phyloP scores from a whole-genome alignment of 2,888 invertebrate species.

The Pristionchus arcanus region DNA sequence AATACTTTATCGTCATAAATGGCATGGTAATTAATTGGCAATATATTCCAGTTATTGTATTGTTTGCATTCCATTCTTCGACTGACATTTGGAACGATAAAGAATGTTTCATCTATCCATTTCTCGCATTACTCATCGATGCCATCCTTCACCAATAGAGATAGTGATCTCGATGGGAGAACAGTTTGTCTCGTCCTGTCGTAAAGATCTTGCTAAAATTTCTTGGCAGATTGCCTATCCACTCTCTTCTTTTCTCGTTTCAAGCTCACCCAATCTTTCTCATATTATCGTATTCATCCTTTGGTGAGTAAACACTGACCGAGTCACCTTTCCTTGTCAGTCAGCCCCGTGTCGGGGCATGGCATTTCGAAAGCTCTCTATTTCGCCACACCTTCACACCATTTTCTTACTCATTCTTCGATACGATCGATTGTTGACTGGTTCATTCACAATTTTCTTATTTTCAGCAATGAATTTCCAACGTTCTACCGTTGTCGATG shows the following conservation, averaged over 20 bases:
- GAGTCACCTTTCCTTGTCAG: not conserved
- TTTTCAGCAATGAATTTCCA: conserved; percentile 4
- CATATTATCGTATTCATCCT: not conserved
- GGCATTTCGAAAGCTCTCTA: not conserved
- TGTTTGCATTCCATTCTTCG: not conserved
- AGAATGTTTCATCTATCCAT: not conserved
- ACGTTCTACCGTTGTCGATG: not conserved
- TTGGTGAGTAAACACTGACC: not conserved
- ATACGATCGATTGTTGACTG: not conserved
- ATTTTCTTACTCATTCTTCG: not conserved
- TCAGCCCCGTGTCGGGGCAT: not conserved
- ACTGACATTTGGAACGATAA: not conserved
- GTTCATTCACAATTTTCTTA: not conserved
- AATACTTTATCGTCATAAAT: not conserved
- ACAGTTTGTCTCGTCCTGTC: not conserved
- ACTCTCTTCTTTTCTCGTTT: not conserved
- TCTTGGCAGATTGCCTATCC: not conserved
- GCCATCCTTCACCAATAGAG: not conserved
- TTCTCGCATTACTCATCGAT: not conserved
- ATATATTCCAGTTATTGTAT: not conserved
- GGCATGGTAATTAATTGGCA: too few species aligned
- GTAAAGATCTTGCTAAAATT: not conserved
- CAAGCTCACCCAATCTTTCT: not conserved
- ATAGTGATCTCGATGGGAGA: not conserved
- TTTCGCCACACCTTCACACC: not conserved